Conservation (phyloP, 2,888 invertebrate species). For the Perithous albicinctus region DNA sequence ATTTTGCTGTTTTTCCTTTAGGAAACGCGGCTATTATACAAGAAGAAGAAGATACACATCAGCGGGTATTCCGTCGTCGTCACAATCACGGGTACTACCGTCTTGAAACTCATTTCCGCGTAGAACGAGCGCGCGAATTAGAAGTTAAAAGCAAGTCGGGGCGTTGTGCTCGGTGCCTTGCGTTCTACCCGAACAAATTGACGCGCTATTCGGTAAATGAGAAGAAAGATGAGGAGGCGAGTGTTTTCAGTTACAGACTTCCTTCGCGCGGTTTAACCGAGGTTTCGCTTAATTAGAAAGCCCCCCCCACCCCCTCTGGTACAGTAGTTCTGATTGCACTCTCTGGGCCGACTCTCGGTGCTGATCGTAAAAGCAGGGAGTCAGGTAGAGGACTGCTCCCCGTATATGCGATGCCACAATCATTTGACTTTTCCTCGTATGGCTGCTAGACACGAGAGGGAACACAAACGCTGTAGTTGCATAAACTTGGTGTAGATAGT, state of each 20-base stretch:
- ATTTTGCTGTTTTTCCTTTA: neutral
- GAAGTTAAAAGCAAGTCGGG: conserved; percentile 4
- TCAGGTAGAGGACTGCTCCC: conserved; percentile 5
- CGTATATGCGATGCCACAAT: conserved; percentile 13
- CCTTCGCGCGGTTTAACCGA: conserved; percentile 20
- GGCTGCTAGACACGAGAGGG: neutral
- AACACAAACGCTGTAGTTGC: conserved; percentile 12
- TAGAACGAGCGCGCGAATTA: neutral
- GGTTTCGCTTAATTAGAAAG: conserved; percentile 54
- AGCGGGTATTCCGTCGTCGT: neutral
- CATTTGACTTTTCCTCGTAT: conserved; percentile 32
- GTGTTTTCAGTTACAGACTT: conserved; percentile 12
- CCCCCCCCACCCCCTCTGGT: too few relatives aligned
- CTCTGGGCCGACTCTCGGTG: conserved; percentile 27
- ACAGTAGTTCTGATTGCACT: conserved; percentile 47
- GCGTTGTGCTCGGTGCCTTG: neutral
- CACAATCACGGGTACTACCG: neutral
- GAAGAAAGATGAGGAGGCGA: conserved; percentile 22
- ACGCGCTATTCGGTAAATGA: conserved; percentile 4
- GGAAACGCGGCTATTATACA: neutral
- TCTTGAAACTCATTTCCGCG: conserved; percentile 1
- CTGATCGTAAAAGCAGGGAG: conserved; percentile 40
- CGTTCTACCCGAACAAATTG: conserved; percentile 19
- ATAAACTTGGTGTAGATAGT: neutral
- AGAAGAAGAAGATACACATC: neutral